Conservation (phyloP, 2,888 invertebrate genomes). For the Campoletis raptor region DNA sequence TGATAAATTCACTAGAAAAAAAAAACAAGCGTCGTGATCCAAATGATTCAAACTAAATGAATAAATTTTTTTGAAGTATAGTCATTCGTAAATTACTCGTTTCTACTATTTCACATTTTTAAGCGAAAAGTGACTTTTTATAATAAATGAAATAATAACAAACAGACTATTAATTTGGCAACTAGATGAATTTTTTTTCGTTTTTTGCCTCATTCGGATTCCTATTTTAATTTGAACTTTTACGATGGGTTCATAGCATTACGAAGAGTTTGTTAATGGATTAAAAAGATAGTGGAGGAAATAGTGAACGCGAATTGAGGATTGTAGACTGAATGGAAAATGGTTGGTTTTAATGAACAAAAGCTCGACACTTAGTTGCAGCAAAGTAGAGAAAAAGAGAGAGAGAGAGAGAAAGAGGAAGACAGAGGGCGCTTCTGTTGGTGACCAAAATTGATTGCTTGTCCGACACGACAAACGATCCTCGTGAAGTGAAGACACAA, state of each 20-base stretch:
- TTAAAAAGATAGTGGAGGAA: constrained; percentile 30
- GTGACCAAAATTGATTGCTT: constrained; percentile 71
- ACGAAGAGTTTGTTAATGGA: not conserved
- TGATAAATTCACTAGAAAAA: not conserved
- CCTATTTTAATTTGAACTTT: not conserved
- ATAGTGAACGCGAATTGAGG: constrained; percentile 16
- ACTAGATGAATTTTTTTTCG: not conserved
- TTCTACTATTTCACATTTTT: too few relatives aligned
- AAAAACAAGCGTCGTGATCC: too few relatives aligned
- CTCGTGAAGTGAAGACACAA: constrained; percentile 67
- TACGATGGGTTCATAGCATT: not conserved
- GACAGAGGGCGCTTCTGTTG: constrained; percentile 32
- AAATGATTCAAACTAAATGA: too few relatives aligned
- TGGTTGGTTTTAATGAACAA: constrained; percentile 14
- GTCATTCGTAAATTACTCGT: too few relatives aligned
- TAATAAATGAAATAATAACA: not conserved
- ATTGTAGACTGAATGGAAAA: constrained; percentile 39
- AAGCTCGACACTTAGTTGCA: constrained; percentile 23
- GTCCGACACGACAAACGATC: constrained; percentile 70
- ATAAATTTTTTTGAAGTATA: too few relatives aligned
- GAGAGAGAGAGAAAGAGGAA: not conserved
- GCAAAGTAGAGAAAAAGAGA: constrained; percentile 15
- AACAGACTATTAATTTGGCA: not conserved
- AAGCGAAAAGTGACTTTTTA: too few relatives aligned
- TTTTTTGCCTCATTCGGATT: not conserved